phyloP scores from a whole-genome alignment of 2,888 invertebrate species.

The Leucania comma region DNA sequence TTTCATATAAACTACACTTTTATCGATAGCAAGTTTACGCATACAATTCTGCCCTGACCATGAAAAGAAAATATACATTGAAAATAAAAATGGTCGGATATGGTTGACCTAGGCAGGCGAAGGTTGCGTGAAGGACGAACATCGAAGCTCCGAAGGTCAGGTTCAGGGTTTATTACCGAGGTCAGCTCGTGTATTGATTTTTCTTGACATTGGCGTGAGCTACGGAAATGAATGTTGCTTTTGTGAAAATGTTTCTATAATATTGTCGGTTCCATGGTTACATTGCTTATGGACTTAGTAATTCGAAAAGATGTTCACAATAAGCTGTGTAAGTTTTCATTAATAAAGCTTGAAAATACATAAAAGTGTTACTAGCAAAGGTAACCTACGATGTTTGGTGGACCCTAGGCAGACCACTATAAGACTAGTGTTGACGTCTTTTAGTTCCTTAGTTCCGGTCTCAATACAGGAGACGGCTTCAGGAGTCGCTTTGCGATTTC shows the following conservation, averaged over 20 bases:
- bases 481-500: too few relatives aligned
- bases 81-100: constrained; percentile 40
- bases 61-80: constrained; percentile 25
- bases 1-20: background rate
- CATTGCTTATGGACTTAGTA: constrained; percentile 2
- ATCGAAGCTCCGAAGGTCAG: constrained; percentile 53
- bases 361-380: background rate
- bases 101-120: constrained; percentile 29
- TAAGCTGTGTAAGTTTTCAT: background rate
- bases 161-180: constrained; percentile 62
- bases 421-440: too few relatives aligned
- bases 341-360: background rate
- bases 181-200: constrained; percentile 58
- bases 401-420: too few relatives aligned
- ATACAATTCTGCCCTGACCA: background rate
- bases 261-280: constrained; percentile 6
- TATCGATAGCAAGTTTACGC: background rate
- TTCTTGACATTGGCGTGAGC: constrained; percentile 31
- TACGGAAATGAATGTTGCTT: constrained; percentile 35
- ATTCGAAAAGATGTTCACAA: background rate
- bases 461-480: too few relatives aligned
- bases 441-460: too few relatives aligned
- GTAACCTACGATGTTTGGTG: background rate
- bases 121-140: constrained; percentile 64
- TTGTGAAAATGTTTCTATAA: constrained; percentile 17